Percentiles rank a stretch among this genome's conserved stretches.
These are phyloP conservation scores for Agelastica alni DNA, from an alignment of 2,888 invertebrate genomes.

Conservation along the genomic window DNA sequence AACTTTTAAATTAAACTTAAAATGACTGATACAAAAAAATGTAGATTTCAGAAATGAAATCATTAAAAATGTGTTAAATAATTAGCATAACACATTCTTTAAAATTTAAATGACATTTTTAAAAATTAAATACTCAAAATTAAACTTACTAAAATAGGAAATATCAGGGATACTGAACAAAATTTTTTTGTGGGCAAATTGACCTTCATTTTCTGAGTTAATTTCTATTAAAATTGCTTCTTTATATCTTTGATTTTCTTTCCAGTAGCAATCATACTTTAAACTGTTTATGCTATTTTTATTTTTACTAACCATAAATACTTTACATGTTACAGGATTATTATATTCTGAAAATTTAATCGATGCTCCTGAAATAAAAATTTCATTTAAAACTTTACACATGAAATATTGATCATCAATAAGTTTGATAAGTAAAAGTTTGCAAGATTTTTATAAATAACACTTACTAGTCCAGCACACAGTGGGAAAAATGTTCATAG, in stretches of 20 bases:
- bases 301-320: slow-evolving; percentile 25
- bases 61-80: not conserved
- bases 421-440: no score
- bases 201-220: slow-evolving; percentile 33
- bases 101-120: slow-evolving; percentile 2
- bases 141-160: slow-evolving; percentile 31
- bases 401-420: not conserved
- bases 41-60: no score
- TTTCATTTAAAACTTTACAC: not conserved
- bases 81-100: not conserved
- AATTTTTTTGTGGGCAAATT: slow-evolving; percentile 34
- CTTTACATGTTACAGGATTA: slow-evolving; percentile 30
- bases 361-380: slow-evolving; percentile 31
- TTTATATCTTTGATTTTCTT: slow-evolving; percentile 20
- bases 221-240: slow-evolving; percentile 30
- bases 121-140: no score
- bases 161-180: slow-evolving; percentile 31
- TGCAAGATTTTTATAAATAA: no score
- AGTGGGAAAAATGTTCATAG: slow-evolving; percentile 30
- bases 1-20: no score
- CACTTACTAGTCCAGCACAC: slow-evolving; percentile 35
- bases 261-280: slow-evolving; percentile 30
- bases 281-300: slow-evolving; percentile 13
- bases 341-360: slow-evolving; percentile 33
- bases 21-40: no score